Evolutionary conservation across 23 tunicate genomes (phyloP), one percentile per base, ranked within the genome.

Genomic region (Corella eumyota): DNA sequence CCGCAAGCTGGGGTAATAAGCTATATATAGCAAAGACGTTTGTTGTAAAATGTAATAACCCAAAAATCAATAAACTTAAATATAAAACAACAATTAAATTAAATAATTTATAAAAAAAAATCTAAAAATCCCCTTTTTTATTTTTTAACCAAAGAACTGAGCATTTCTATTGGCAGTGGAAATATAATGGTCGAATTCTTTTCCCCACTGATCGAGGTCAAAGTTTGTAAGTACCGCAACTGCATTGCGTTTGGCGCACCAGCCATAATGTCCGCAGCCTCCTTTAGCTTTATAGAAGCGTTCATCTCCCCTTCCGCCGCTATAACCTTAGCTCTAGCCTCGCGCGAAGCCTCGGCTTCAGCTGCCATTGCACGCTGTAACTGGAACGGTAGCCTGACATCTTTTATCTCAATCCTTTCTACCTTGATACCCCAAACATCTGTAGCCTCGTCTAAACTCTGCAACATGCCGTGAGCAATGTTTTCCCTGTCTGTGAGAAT

Each of bases 281-380:
- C 97, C 51, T 90, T 90, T 51, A 90, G 58, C 37, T 81, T 75
- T 17, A 38, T 70, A 0, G 97, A 90, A 1, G 97, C 97, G 48
- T 80, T 75, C 92, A 74, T 90, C 38, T 90, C 97, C 22, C 97
- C 97, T 51, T 90, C 97, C 0, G 97, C 97, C 4, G 97, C 97
- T n/a, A 90, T 85, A 20, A 92, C 93, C 56, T 92, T 90, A 5
- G 97, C 97, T 64, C 65, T 80, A 0, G 97, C 97, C 70, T 90
- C 97, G 31, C 97, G 60, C 7, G 91, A 56, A 19, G 97, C 97
- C 49, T 90, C 97, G 7, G 97, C 97, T 58, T 90, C 97, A 2
- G 97, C 97, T 3, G 97, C 97, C 97, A 90, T 90, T 28, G 97
- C 97, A 21, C 91, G 66, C 40, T 90, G 97, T 19, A 90, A 65